Evolutionary conservation across 2,797 vertebrate species (phyloP).

Genomic region (Epinephelus awoara): DNA sequence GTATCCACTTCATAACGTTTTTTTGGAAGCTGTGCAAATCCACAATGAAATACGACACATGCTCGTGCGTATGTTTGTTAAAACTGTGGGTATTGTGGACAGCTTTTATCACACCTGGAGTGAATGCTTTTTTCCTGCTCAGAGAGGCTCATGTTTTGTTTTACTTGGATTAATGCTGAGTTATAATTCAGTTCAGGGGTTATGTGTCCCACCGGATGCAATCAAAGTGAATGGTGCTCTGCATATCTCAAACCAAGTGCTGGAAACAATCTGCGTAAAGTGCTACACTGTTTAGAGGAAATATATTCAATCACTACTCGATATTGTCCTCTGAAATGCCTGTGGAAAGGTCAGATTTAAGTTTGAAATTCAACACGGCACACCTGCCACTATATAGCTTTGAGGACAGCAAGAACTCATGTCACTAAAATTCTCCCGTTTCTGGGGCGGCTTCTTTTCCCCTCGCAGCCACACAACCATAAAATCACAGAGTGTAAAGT

Average conservation of each 20-base stretch:
- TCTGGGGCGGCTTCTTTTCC: slow-evolving; percentile 24
- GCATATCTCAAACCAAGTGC: slow-evolving; percentile 54
- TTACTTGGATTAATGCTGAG: slow-evolving; percentile 46
- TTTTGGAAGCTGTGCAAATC: neutral
- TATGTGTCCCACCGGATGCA: slow-evolving; percentile 68
- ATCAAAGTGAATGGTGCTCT: slow-evolving; percentile 60
- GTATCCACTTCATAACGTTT: neutral
- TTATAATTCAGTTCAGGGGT: slow-evolving; percentile 71
- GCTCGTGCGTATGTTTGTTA: neutral
- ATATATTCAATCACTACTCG: slow-evolving; percentile 58
- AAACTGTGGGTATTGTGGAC: neutral
- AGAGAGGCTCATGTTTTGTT: slow-evolving; percentile 47
- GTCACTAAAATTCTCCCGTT: slow-evolving; percentile 40
- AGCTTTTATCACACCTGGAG: slow-evolving; percentile 1
- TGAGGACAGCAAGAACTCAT: slow-evolving; percentile 20
- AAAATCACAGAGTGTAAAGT: slow-evolving; percentile 48
- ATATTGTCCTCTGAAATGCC: slow-evolving; percentile 54
- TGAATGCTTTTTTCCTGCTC: slow-evolving; percentile 15
- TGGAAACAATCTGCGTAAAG: slow-evolving; percentile 55
- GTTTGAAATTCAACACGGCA: slow-evolving; percentile 53
- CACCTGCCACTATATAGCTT: slow-evolving; percentile 31
- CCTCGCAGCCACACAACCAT: slow-evolving; percentile 25
- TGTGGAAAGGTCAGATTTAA: slow-evolving; percentile 64
- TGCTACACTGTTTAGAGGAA: slow-evolving; percentile 56
- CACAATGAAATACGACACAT: neutral